These are phyloP conservation scores for Notocelia uddmanniana DNA, from an alignment of 2,888 invertebrate species.

Conservation along the genomic window DNA sequence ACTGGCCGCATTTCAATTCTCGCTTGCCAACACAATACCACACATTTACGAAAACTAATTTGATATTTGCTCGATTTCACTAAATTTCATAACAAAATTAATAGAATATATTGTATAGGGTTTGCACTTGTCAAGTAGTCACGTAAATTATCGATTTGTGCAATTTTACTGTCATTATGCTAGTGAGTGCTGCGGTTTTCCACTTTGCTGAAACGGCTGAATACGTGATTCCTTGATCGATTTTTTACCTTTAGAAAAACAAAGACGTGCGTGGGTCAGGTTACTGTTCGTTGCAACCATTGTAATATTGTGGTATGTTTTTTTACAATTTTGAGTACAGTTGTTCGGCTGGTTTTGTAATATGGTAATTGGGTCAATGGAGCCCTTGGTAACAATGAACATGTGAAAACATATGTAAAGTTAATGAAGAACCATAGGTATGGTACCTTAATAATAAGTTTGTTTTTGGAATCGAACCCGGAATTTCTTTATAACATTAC, in stretches of 20 bases:
- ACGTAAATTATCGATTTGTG: conserved; percentile 53
- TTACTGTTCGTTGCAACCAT: conserved; percentile 23
- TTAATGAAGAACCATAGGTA: too few species aligned
- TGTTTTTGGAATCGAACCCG: too few species aligned
- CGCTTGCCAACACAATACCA: conserved; percentile 45
- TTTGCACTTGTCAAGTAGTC: conserved; percentile 42
- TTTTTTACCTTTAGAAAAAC: conserved; percentile 42
- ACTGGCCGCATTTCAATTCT: conserved; percentile 26
- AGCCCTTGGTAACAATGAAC: conserved; percentile 2
- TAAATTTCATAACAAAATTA: conserved; percentile 49
- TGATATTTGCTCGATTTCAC: conserved; percentile 50
- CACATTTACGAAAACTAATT: conserved; percentile 49
- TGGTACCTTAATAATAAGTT: too few species aligned
- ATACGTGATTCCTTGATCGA: conserved; percentile 49
- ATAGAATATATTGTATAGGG: conserved; percentile 46
- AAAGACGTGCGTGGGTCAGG: conserved; percentile 42
- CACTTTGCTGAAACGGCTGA: conserved; percentile 41
- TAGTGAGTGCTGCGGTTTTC: conserved; percentile 50
- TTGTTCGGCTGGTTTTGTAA: conserved; percentile 24
- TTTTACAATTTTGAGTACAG: conserved; percentile 1
- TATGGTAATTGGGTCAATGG: conserved; percentile 19
- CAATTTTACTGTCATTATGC: conserved; percentile 50
- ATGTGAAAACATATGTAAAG: too few species aligned
- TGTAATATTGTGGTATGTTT: conserved; percentile 23
- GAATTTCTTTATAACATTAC: too few species aligned